Evolutionary conservation across 1,140 invertebrate species (phyloP), one percentile per base, ranked within the genome.

Genomic region (Medauroidea extradentata): DNA sequence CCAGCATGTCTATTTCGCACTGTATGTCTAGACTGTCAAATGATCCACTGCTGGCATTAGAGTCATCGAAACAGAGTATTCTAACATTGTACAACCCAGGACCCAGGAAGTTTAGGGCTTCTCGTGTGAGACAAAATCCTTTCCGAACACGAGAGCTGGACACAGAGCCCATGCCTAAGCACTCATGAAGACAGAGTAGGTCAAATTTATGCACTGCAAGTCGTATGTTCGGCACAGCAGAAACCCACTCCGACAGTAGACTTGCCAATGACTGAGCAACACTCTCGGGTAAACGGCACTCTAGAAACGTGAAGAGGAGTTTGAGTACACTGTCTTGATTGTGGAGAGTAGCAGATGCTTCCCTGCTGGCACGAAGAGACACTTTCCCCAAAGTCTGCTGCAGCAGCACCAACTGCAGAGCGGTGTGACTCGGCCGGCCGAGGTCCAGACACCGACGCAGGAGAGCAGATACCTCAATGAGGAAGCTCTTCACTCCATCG

Each of bases 401-500:
- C 3, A 54, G 29, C 7, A 13, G 3, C 3, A 18, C 16, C 13
- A 54, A 8, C 34, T 54, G 53, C 19, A n/a, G n/a, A 2, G 41
- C 38, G 2, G 29, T 25, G 24, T n/a, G 18, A 9, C 11, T 13
- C 7, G 53, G 53, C 8, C 38, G 24, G 18, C 13, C 39, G 16
- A 39, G 9, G 53, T 23, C 21, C 19, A 14, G 1, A 16, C 53
- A 54, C 8, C 42, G 19, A 3, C n/a, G 38, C 14, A 54, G 23
- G 1, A 54, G 13, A 23, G 53, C 25, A 18, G 53, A 39, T 13
- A 41, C 42, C 19, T 41, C 23, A 9, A 57, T 34, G n/a, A 49
- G 19, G n/a, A 57, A 57, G 38, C 44, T 38, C 27, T 57, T 57
- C 9, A 57, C 56, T 14, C 56, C 56, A 50, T 57, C 56, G 16